A percentile compares a stretch with the other conserved stretches of the same genome.
phyloP scores from a whole-genome alignment of 2,797 vertebrate genomes.

The Lophius americanus region DNA sequence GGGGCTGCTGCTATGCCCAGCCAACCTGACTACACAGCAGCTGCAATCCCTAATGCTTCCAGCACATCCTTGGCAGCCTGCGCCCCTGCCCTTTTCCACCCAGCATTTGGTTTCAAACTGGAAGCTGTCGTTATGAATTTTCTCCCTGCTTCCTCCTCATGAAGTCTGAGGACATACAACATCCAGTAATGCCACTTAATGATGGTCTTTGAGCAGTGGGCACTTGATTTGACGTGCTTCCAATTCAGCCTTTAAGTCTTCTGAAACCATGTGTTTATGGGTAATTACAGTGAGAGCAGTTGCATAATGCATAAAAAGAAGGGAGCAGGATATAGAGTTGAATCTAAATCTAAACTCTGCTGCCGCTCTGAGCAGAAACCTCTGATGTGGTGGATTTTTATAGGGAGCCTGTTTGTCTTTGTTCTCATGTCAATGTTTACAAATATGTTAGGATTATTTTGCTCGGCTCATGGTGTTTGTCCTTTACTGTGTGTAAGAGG shows the following conservation, averaged over 20 bases:
- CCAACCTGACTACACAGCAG: constrained; percentile 70
- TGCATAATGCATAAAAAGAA: constrained; percentile 14
- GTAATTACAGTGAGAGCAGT: constrained; percentile 47
- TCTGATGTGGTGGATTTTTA: constrained; percentile 66
- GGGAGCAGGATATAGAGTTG: constrained; percentile 20
- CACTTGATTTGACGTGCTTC: constrained; percentile 18
- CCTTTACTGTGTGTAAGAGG: constrained; percentile 63
- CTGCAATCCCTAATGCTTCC: constrained; percentile 71
- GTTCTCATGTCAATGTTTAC: constrained; percentile 76
- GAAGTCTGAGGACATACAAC: constrained; percentile 20
- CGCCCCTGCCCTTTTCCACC: constrained; percentile 52
- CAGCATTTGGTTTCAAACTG: constrained; percentile 49
- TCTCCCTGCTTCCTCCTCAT: constrained; percentile 10
- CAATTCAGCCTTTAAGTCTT: constrained; percentile 30
- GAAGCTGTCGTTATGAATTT: constrained; percentile 40
- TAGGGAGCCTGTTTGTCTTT: constrained; percentile 67
- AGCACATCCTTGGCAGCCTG: constrained; percentile 71
- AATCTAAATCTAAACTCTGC: constrained; percentile 43
- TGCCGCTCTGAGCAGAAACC: constrained; percentile 19
- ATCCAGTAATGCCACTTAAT: constrained; percentile 33
- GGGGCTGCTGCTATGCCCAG: constrained; percentile 56
- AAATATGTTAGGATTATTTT: constrained; percentile 75
- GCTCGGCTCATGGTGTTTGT: constrained; percentile 64
- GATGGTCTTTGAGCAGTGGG: constrained; percentile 27
- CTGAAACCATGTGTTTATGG: constrained; percentile 37